Evolutionary conservation across 2,113 vertebrate genomes (phyloP).

Genomic region (Leiothrix lutea): DNA sequence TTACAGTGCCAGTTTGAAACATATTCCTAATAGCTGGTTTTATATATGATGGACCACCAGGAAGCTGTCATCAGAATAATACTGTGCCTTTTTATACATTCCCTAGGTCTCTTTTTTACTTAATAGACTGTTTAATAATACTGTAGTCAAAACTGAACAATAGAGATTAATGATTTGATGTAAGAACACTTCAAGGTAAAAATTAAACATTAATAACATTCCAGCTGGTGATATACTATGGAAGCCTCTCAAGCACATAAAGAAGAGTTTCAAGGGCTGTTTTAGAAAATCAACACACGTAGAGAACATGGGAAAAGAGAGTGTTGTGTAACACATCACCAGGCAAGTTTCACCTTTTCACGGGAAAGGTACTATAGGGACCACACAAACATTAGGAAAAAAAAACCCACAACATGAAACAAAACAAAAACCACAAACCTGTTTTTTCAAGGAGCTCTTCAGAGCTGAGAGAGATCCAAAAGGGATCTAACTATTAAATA

Average conservation of each 20-base stretch:
- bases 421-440: background rate
- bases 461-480: background rate
- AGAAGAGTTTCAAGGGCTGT: background rate
- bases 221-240: background rate
- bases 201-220: constrained; percentile 4
- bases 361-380: background rate
- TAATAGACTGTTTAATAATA: constrained; percentile 32
- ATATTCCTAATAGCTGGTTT: constrained; percentile 38
- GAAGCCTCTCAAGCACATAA: background rate
- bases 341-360: background rate
- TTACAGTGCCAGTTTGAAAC: constrained; percentile 9
- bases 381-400: background rate
- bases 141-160: constrained; percentile 44
- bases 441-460: background rate
- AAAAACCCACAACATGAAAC: accelerated
- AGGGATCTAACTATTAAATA: background rate
- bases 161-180: constrained; percentile 31
- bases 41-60: constrained; percentile 27
- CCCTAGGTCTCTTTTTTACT: constrained; percentile 13
- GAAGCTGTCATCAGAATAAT: constrained; percentile 38
- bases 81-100: background rate
- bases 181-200: constrained; percentile 27
- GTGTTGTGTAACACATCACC: background rate
- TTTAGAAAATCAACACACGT: background rate
- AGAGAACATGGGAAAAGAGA: background rate